These are phyloP conservation scores for Heliconius melpomene DNA, from an alignment of 1,140 invertebrate genomes.

Conservation along the genomic window DNA sequence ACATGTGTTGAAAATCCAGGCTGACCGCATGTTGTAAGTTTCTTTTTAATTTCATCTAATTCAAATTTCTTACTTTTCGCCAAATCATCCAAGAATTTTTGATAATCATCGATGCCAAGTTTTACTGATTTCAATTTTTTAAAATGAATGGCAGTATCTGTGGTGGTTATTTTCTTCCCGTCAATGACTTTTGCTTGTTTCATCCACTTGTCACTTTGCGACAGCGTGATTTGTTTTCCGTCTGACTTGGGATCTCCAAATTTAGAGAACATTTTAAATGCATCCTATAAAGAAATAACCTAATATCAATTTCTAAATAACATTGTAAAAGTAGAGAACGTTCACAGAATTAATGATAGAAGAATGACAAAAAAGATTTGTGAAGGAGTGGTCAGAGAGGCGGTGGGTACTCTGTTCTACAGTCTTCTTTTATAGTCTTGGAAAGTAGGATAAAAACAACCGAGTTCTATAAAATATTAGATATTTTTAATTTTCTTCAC, in stretches of 20 bases:
- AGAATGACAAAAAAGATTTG: too few species aligned
- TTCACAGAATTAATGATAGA: too few species aligned
- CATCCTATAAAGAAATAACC: conserved; percentile 65
- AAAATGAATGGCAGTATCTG: conserved; percentile 93
- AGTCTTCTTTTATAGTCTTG: too few species aligned
- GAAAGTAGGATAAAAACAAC: too few species aligned
- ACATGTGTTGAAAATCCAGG: conserved; percentile 83
- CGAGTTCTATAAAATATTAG: too few species aligned
- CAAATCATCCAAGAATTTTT: conserved; percentile 90
- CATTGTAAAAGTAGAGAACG: too few species aligned
- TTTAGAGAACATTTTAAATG: conserved; percentile 89
- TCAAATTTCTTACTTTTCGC: conserved; percentile 91
- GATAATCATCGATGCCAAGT: conserved; percentile 87
- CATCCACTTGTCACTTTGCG: conserved; percentile 97
- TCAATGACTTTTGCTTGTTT: conserved; percentile 96
- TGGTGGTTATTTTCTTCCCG: conserved; percentile 93
- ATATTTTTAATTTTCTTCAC: too few species aligned
- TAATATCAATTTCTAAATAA: not conserved
- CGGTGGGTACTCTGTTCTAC: too few species aligned
- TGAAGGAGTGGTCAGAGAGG: too few species aligned
- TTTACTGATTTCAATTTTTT: conserved; percentile 92
- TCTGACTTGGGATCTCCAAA: conserved; percentile 94
- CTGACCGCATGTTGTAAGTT: conserved; percentile 88
- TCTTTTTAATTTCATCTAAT: conserved; percentile 87
- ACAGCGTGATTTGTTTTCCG: conserved; percentile 92